Base-by-base conservation (phyloP, 2,888 invertebrate species). In the Synanthedon myopaeformis region DNA sequence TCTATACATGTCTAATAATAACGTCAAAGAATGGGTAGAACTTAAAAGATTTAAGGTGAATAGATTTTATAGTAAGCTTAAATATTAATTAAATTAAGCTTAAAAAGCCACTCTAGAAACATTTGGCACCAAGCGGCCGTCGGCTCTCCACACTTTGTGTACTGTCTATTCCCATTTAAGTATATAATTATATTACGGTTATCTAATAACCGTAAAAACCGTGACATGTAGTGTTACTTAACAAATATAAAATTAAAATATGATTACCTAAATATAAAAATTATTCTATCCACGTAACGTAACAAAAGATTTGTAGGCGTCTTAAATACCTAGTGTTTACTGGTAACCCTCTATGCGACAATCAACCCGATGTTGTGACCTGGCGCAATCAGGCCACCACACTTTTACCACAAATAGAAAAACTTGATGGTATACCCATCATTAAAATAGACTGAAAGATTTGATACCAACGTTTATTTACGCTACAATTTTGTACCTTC, bases 11-110 rank as follows among this genome's bases (percentile, higher is more conserved):
- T 90, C 92, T 0, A 93, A 95, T 65, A 95, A 94, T 72, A 68
- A 89, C 45, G 90, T 98, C 0, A 96, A 96, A 72, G 97, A 97
- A 63, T 96, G 95, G 96, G 89, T 85, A 0, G 97, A 97, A 78
- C 95, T 96, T 66, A 86, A 85, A 57, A 74, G 84, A 60, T 55
- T 87, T 35, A 85, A 23, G 23, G 23, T 23, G 23, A 23, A 23
- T 23, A 23, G 23, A 23, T 23, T 5, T 23, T 23, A 23, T 23
- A 23, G 5, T 5, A 23, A 23, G 23, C 23, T 23, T 23, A 4
- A 23, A 23, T 23, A 23, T 23, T 23, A n/a, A n/a, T n/a, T n/a
- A n/a, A n/a, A n/a, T n/a, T n/a, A n/a, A n/a, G n/a, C n/a, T n/a
- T n/a, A n/a, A n/a, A n/a, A n/a, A n/a, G n/a, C 5, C 5, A 4